phyloP scores from a whole-genome alignment of 2,888 invertebrate species.

The Frankliniella fusca region DNA sequence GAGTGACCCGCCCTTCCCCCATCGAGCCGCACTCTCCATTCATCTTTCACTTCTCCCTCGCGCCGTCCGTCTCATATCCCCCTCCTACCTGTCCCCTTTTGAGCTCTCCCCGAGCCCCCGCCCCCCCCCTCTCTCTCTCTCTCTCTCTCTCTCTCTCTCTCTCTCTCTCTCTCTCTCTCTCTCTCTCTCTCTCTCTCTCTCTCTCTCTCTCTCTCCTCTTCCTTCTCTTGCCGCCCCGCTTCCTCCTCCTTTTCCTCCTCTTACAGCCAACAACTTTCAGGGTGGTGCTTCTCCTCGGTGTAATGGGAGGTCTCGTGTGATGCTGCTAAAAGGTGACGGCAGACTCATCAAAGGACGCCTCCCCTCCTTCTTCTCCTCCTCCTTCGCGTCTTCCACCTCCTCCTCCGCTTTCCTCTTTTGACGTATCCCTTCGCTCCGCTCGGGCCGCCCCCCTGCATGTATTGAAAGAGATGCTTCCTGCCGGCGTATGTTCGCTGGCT shows the following conservation, averaged over 20 bases:
- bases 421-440: too few species aligned
- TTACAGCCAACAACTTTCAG: neutral
- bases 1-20: too few species aligned
- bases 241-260: neutral
- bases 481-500: too few species aligned
- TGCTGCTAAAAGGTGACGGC: too few species aligned
- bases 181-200: constrained; percentile 5
- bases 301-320: too few species aligned
- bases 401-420: neutral
- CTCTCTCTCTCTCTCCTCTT: constrained; percentile 5
- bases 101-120: neutral
- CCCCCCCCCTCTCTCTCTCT: neutral
- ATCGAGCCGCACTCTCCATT: neutral
- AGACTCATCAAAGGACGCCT: too few species aligned
- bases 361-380: neutral
- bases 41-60: neutral
- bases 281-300: too few species aligned
- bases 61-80: neutral
- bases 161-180: constrained; percentile 28
- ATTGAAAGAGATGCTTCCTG: too few species aligned
- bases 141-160: constrained; percentile 25
- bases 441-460: too few species aligned
- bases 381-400: neutral
- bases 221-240: neutral
- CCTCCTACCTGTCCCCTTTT: neutral